phyloP scores from a whole-genome alignment of 2,113 vertebrate species.

The Hydrolagus affinis region DNA sequence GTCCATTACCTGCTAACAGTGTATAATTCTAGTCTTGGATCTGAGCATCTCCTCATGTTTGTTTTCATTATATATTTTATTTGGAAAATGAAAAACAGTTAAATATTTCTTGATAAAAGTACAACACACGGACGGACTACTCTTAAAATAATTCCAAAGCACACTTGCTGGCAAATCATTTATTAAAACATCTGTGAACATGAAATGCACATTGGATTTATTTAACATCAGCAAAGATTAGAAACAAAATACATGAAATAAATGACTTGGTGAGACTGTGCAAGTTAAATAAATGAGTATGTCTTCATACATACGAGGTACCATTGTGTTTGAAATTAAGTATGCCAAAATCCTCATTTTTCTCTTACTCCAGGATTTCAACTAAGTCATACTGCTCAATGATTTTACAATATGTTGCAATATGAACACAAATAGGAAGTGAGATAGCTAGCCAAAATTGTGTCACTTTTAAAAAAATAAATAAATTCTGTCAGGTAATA shows the following conservation, averaged over 20 bases:
- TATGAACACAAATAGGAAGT: neutral
- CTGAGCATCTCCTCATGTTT: neutral
- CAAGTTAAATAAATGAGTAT: neutral
- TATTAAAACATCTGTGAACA: slow-evolving; percentile 11
- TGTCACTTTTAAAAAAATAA: slow-evolving; percentile 7
- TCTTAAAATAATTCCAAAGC: slow-evolving; percentile 14
- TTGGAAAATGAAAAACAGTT: neutral
- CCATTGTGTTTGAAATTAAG: neutral
- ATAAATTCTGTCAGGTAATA: slow-evolving; percentile 21
- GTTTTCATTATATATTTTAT: neutral
- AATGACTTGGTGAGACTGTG: slow-evolving; percentile 4
- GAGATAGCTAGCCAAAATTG: neutral
- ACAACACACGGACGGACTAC: neutral
- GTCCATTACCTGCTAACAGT: too few relatives aligned
- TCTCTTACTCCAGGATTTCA: neutral
- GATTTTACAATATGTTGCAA: slow-evolving; percentile 2
- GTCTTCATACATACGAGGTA: too few relatives aligned
- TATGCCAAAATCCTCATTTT: neutral
- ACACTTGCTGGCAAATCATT: slow-evolving; percentile 14
- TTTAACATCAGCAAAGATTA: neutral
- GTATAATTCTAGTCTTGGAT: too few relatives aligned
- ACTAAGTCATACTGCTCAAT: neutral
- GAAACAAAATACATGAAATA: neutral
- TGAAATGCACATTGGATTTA: neutral
- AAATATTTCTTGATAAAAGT: neutral